Conservation (phyloP, 1,140 invertebrate species). For the Potamilus streckersoni region DNA sequence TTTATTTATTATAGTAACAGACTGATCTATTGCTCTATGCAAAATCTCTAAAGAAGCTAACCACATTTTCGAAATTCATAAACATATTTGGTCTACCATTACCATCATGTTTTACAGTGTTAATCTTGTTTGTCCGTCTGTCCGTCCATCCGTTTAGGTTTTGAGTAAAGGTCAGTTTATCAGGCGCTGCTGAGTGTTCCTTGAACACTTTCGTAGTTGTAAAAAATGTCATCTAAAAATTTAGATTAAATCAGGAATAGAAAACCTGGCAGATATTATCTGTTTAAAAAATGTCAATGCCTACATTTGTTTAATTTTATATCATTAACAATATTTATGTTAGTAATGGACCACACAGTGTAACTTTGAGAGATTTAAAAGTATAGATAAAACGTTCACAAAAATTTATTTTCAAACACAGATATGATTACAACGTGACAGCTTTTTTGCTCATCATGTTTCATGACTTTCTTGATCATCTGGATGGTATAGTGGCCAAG, state of each 20-base stretch:
- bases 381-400: background rate
- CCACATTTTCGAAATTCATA: too few relatives aligned
- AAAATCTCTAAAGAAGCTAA: too few relatives aligned
- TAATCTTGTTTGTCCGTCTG: too few relatives aligned
- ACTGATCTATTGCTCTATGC: too few relatives aligned
- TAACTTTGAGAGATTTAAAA: background rate
- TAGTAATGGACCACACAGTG: too few relatives aligned
- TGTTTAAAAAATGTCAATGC: background rate
- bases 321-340: background rate
- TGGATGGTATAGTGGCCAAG: slow-evolving; percentile 60
- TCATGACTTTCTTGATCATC: slow-evolving; percentile 58
- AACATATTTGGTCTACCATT: too few relatives aligned
- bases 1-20: too few relatives aligned
- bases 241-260: background rate
- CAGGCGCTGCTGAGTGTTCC: too few relatives aligned
- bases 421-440: slow-evolving; percentile 43
- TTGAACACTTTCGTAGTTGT: too few relatives aligned
- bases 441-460: slow-evolving; percentile 50
- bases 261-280: background rate
- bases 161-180: too few relatives aligned
- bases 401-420: slow-evolving; percentile 9
- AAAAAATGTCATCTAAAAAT: background rate
- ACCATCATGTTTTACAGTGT: too few relatives aligned
- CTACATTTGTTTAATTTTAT: background rate
- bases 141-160: too few relatives aligned